These are phyloP conservation scores for Ptilorrhoa leucosticta DNA, from an alignment of 2,113 vertebrate genomes.

Conservation along the genomic window DNA sequence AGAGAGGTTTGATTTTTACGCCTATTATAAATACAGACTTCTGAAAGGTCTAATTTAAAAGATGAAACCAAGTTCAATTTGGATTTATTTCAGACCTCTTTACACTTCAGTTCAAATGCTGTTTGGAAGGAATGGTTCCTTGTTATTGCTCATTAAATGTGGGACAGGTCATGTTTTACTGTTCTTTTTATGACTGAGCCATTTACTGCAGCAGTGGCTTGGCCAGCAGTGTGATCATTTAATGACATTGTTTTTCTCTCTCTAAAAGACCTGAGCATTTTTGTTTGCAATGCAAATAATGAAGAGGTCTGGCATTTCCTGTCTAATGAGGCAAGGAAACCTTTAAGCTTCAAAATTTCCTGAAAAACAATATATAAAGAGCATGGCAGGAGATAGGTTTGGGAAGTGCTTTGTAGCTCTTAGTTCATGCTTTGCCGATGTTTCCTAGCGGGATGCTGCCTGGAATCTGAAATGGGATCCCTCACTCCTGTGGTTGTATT, in stretches of 20 bases:
- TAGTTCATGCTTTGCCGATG: fast-evolving
- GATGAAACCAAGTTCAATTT: constrained; percentile 39
- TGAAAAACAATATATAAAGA: not conserved
- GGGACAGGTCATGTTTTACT: constrained; percentile 47
- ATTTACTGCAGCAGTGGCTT: not conserved
- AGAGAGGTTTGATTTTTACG: not conserved
- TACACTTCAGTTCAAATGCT: constrained; percentile 10
- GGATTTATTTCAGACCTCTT: constrained; percentile 31
- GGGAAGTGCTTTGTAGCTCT: not conserved
- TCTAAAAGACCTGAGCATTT: not conserved
- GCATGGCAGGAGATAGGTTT: not conserved
- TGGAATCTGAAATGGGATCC: not conserved
- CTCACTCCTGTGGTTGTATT: not conserved
- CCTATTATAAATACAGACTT: constrained; percentile 7
- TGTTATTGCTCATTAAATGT: constrained; percentile 48
- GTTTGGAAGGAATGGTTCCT: constrained; percentile 34
- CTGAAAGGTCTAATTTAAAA: constrained; percentile 32
- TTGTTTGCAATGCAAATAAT: constrained; percentile 12
- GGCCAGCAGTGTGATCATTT: constrained; percentile 18
- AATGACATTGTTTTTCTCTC: constrained; percentile 32
- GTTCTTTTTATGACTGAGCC: constrained; percentile 41
- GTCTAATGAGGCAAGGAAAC: not conserved
- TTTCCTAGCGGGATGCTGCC: not conserved
- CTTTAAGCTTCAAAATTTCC: not conserved
- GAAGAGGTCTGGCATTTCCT: not conserved